Conservation (phyloP, 2,888 invertebrate species). For the Marronus borbonicus region DNA sequence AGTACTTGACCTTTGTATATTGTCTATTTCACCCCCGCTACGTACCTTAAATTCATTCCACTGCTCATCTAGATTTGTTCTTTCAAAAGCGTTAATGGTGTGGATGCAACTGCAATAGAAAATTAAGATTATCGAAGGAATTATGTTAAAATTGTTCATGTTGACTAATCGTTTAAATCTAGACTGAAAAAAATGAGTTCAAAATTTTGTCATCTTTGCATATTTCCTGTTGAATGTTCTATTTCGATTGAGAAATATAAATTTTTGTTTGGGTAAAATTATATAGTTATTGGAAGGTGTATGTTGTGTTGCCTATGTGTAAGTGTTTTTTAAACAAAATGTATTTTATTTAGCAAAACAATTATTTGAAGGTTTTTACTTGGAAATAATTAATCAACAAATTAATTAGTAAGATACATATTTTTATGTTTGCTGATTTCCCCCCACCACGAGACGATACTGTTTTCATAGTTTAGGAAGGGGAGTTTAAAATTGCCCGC, state of each 20-base stretch:
- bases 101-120: neutral
- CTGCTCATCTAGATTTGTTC: conserved; percentile 52
- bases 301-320: neutral
- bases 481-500: conserved; percentile 34
- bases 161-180: neutral
- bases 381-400: neutral
- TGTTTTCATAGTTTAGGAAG: neutral
- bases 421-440: conserved; percentile 10
- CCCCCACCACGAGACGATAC: neutral
- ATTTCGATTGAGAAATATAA: neutral
- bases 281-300: neutral
- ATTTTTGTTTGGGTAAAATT: neutral
- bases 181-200: neutral
- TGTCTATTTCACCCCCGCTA: neutral
- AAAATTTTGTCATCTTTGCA: conserved; percentile 20
- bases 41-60: conserved; percentile 61
- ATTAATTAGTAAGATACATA: conserved; percentile 10
- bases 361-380: too few species aligned
- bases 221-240: conserved; percentile 9
- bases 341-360: too few species aligned
- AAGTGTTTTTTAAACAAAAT: neutral
- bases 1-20: too few species aligned
- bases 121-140: neutral
- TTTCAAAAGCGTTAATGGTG: neutral
- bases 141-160: conserved; percentile 5